Evolutionary conservation across 2,797 vertebrate species (phyloP), one percentile per base, ranked within the genome.

Genomic region (Halcyon chelicuti): DNA sequence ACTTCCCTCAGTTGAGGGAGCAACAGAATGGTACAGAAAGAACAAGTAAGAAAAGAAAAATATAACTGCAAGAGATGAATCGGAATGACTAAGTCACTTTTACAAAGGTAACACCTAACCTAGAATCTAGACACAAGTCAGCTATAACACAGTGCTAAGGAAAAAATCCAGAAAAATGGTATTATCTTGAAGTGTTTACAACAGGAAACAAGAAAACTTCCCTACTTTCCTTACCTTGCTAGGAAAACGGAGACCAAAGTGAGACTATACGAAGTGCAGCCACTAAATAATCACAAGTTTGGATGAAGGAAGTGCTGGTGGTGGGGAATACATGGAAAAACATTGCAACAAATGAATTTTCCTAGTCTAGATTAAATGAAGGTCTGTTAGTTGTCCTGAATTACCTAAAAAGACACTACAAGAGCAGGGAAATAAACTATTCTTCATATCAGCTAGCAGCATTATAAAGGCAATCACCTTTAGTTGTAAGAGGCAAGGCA

Each of bases 181-280:
- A 21, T 17, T 31, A 37, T 3, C 37, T 16, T 12, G 14, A 70
- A 71, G 14, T 9, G 13, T 51, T 39, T 82, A 9, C 39, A 61
- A 6, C 3, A 58, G 6, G 12, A 75, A 83, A 10, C 7, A 37
- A 25, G 23, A 8, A 33, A n/a, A 29, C 21, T 33, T 68, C 14
- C 26, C 13, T 47, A 11, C 37, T 68, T 78, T 18, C 29, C 17
- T 63, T 18, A 37, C 22, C 19, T 71, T 74, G 20, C 54, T 23
- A 44, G 39, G 28, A 37, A 92, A 87, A 54, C 2, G 5, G 23
- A 84, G 25, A 84, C 4, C 20, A 55, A 74, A n/a, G 0, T 0
- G 54, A 47, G 11, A 55, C 16, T 12, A 10, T 1, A 14, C 0
- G 20, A 75, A 93, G 20, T 3, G 1, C 3, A 86, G 23, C 1